Evolutionary conservation across 1,140 invertebrate species (phyloP).

Genomic region (Wiebesia pumilae): DNA sequence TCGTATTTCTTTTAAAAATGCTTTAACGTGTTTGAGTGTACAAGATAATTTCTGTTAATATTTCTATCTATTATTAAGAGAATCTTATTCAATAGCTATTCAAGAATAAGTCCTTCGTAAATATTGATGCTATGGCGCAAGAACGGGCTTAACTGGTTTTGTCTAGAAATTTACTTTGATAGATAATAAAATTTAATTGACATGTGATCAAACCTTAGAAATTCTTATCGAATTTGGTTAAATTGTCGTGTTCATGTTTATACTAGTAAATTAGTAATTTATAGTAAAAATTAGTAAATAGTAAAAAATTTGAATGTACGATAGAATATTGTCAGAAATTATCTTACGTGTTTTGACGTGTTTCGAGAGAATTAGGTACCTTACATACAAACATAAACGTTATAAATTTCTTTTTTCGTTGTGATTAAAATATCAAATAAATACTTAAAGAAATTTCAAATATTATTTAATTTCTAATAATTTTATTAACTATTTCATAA

Average conservation of each 20-base stretch:
- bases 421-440: too few species aligned
- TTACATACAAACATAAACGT: too few species aligned
- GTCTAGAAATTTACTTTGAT: constrained; percentile 11
- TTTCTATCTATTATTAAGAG: neutral
- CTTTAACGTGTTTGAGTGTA: neutral
- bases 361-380: too few species aligned
- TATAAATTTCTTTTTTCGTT: too few species aligned
- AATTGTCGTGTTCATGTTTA: neutral
- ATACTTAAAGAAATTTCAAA: too few species aligned
- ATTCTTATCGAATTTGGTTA: constrained; percentile 12
- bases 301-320: too few species aligned
- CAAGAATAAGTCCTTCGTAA: neutral
- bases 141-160: neutral
- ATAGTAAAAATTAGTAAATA: neutral
- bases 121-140: constrained; percentile 28
- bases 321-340: neutral
- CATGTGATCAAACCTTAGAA: neutral
- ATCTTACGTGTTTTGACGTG: too few species aligned
- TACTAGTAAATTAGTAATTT: neutral
- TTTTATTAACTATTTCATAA: too few species aligned
- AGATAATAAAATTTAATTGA: constrained; percentile 22
- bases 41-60: neutral
- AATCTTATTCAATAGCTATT: neutral
- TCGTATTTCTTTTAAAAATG: too few species aligned
- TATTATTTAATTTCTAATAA: too few species aligned